Evolutionary conservation across 2,797 vertebrate genomes (phyloP).

Genomic region (Simalia tracyae): DNA sequence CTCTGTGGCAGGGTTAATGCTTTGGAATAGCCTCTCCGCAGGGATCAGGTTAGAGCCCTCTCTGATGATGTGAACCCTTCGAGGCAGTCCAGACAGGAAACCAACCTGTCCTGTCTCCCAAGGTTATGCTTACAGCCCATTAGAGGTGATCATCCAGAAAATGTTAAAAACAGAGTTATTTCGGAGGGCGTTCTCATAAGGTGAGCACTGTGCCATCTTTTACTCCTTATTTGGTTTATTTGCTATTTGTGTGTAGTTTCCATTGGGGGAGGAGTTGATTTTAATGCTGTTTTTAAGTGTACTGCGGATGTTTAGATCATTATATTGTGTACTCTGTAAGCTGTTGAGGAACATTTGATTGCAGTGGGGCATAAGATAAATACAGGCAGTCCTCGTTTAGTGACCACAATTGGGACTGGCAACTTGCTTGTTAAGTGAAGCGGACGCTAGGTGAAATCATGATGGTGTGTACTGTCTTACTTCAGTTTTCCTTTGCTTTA

Average conservation of each 20-base stretch:
- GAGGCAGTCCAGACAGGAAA: background rate
- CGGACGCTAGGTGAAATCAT: background rate
- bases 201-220: background rate
- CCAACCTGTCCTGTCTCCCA: background rate
- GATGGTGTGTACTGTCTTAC: background rate
- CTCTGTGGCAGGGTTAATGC: background rate
- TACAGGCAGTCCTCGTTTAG: background rate
- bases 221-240: background rate
- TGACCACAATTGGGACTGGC: background rate
- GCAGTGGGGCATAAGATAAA: background rate
- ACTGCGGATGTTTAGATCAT: background rate
- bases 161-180: background rate
- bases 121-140: background rate
- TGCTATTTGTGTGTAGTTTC: background rate
- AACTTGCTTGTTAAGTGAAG: background rate
- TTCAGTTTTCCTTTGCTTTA: background rate
- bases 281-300: background rate
- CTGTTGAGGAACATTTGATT: background rate
- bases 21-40: background rate
- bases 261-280: background rate
- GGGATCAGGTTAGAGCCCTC: background rate
- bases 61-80: background rate
- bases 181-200: background rate
- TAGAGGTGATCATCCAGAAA: background rate
- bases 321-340: background rate